Evolutionary conservation across 2,888 invertebrate genomes (phyloP), one percentile per base, ranked within the genome.

Genomic region (Volucella bombylans): DNA sequence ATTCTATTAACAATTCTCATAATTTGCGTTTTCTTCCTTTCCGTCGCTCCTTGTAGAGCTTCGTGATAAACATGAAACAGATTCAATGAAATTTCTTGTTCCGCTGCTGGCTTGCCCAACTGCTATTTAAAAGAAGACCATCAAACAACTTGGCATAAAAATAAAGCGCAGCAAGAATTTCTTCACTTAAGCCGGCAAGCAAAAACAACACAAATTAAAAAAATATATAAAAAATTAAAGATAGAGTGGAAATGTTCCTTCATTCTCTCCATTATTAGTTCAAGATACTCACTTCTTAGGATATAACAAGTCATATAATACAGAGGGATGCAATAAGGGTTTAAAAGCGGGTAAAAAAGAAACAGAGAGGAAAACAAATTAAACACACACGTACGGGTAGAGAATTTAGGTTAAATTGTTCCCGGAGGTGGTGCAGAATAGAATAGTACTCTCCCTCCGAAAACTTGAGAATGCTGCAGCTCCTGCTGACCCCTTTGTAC

Each of bases 401-500:
- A 64, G 61, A 79, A 83, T 83, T 79, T 80, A 83, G 83, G 83
- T 83, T 79, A 79, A 83, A 83, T 83, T 83, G 83, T 49, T 83
- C 79, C 83, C 80, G 61, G 67, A 79, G 74, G 83, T 67, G 54
- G 65, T 59, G 65, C 57, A 82, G 52, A 72, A 68, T 55, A 54
- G 65, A 65, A 69, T 57, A 82, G 52, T 67, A 68, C 64, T 78
- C 68, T 65, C 52, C 43, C 23, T 52, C 43, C 31, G 73, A 23
- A 49, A 67, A 67, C 79, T 80, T 47, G 52, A 83, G 69, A 79
- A 74, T 65, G 55, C 15, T 57, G 41, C 52, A 23, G 52, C 52
- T 61, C 10, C 14, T 43, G 43, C 68, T 79, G 74, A 71, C 79
- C 73, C 57, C 50, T 52, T 72, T 68, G 72, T 57, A 68, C 69